phyloP scores from a whole-genome alignment of 2,888 invertebrate genomes.

The Coenonympha arcania region DNA sequence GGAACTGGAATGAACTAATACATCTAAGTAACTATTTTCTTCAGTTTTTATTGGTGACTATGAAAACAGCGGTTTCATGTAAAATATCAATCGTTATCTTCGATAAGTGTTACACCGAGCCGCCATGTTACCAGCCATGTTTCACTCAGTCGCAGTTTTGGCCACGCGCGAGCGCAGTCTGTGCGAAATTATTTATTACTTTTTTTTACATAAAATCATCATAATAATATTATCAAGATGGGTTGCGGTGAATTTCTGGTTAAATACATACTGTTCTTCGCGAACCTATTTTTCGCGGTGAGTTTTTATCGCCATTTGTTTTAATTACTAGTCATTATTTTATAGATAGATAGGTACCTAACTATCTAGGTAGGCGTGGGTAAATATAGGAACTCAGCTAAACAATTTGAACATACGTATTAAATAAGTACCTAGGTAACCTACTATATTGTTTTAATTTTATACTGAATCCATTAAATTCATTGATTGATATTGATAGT shows the following conservation, averaged over 20 bases:
- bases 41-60: background rate
- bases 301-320: slow-evolving; percentile 51
- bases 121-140: slow-evolving; percentile 3
- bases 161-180: slow-evolving; percentile 18
- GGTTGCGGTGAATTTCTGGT: slow-evolving; percentile 81
- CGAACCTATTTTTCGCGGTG: slow-evolving; percentile 83
- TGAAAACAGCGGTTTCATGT: background rate
- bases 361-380: background rate
- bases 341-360: background rate
- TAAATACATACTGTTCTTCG: slow-evolving; percentile 84
- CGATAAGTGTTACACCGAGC: slow-evolving; percentile 1
- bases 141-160: slow-evolving; percentile 9
- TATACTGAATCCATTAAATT: too few species aligned
- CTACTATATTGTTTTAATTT: too few species aligned
- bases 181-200: slow-evolving; percentile 11
- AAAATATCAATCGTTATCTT: slow-evolving; percentile 3
- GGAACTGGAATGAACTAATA: slow-evolving; percentile 1
- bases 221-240: slow-evolving; percentile 54
- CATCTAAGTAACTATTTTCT: background rate
- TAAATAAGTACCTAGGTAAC: too few species aligned
- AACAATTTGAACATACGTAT: too few species aligned
- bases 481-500: too few species aligned
- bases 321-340: background rate
- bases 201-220: slow-evolving; percentile 2
- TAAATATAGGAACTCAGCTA: too few species aligned